A percentile compares a stretch with the other conserved stretches of the same genome.
Conservation (phyloP, 2,113 vertebrate species). For the Asarcornis scutulata region DNA sequence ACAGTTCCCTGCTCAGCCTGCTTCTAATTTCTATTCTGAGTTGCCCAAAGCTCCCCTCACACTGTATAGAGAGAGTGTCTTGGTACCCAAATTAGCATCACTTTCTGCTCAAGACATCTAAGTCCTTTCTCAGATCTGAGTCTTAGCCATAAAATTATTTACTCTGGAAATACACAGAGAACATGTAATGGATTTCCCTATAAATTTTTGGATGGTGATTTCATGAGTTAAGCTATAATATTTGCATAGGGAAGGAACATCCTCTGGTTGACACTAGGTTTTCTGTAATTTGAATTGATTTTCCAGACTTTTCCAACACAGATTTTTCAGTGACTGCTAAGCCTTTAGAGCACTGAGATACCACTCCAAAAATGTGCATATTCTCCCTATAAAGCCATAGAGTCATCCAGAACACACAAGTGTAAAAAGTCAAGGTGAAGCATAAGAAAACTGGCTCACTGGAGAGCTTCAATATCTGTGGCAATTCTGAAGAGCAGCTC, state of each 20-base stretch:
- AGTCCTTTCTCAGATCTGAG: neutral
- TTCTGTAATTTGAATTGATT: neutral
- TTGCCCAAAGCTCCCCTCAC: neutral
- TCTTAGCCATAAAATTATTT: neutral
- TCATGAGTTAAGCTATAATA: neutral
- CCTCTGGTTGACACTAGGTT: neutral
- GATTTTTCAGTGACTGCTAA: neutral
- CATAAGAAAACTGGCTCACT: neutral
- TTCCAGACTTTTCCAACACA: neutral
- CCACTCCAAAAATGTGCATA: neutral
- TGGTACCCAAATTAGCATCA: neutral
- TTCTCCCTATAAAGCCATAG: neutral
- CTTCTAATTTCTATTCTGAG: neutral
- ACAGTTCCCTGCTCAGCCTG: neutral
- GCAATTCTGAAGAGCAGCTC: neutral
- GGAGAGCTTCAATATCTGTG: neutral
- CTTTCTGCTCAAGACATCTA: neutral
- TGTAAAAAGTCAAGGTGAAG: neutral
- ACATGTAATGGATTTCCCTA: neutral
- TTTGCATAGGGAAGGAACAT: neutral
- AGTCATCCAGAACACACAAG: neutral
- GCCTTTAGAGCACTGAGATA: neutral
- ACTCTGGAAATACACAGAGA: neutral
- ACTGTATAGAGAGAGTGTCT: too few relatives aligned
- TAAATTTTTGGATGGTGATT: neutral